Conservation (phyloP, 1,140 invertebrate genomes). For the Sitobion miscanthi region DNA sequence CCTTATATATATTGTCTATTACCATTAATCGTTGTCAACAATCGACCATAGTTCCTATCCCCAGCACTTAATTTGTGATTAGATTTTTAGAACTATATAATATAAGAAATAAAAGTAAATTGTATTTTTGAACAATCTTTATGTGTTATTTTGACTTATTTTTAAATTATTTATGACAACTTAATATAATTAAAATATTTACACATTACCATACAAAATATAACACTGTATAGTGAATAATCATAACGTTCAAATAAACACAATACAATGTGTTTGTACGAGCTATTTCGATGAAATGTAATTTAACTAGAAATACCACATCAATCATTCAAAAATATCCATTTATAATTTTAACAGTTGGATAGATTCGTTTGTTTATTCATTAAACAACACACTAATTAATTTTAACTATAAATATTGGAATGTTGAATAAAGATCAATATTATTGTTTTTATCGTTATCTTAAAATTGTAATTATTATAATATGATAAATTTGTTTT, state of each 20-base stretch:
- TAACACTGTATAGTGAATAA: not conserved
- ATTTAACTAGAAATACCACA: not conserved
- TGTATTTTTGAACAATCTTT: not conserved
- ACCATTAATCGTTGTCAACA: not conserved
- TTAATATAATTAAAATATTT: not conserved
- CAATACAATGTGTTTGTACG: not conserved
- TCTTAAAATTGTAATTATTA: not conserved
- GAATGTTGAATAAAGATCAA: not conserved
- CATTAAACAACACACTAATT: not conserved
- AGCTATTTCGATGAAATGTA: not conserved
- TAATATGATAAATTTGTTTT: not conserved
- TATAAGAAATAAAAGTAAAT: not conserved
- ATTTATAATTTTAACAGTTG: not conserved
- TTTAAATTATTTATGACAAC: not conserved
- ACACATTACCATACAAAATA: not conserved
- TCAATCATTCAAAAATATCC: not conserved
- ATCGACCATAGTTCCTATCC: fast-evolving
- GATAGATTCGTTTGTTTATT: not conserved
- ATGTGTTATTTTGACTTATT: not conserved
- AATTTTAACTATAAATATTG: slow-evolving; percentile 10
- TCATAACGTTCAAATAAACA: not conserved
- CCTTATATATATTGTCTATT: not conserved
- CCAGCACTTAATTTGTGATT: not conserved
- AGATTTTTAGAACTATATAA: not conserved
- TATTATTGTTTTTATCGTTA: not conserved